These are phyloP conservation scores for Pyrocoelia pectoralis DNA, from an alignment of 2,888 invertebrate genomes.

Conservation along the genomic window DNA sequence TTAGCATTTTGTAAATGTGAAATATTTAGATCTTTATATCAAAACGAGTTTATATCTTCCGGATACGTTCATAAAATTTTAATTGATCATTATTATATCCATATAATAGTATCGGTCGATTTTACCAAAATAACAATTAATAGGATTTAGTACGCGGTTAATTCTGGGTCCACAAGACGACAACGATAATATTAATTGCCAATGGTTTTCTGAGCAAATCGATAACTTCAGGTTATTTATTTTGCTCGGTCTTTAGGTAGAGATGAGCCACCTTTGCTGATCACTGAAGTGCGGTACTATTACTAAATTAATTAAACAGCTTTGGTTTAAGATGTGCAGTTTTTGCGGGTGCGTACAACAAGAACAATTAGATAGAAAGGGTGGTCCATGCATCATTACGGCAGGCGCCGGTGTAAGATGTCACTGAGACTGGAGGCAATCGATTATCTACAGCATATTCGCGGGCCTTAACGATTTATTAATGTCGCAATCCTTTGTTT, in stretches of 20 bases:
- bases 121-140: constrained; percentile 42
- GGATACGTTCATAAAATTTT: neutral
- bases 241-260: neutral
- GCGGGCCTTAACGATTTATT: constrained; percentile 29
- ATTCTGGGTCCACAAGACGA: constrained; percentile 52
- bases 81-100: neutral
- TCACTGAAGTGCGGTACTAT: too few species aligned
- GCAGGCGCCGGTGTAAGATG: constrained; percentile 48
- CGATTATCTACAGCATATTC: constrained; percentile 41
- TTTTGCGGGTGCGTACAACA: neutral
- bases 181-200: constrained; percentile 59
- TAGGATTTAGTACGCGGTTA: constrained; percentile 50
- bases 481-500: constrained; percentile 15
- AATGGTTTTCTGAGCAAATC: constrained; percentile 43
- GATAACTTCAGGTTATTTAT: constrained; percentile 14
- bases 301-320: too few species aligned
- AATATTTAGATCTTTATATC: too few species aligned
- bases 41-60: neutral
- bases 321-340: neutral
- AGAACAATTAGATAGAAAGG: constrained; percentile 32
- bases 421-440: constrained; percentile 44
- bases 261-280: too few species aligned
- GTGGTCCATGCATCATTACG: constrained; percentile 50
- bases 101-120: neutral
- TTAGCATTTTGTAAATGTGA: neutral